Evolutionary conservation across 1,140 invertebrate species (phyloP).

Genomic region (Pseudachorutes palmiensis): DNA sequence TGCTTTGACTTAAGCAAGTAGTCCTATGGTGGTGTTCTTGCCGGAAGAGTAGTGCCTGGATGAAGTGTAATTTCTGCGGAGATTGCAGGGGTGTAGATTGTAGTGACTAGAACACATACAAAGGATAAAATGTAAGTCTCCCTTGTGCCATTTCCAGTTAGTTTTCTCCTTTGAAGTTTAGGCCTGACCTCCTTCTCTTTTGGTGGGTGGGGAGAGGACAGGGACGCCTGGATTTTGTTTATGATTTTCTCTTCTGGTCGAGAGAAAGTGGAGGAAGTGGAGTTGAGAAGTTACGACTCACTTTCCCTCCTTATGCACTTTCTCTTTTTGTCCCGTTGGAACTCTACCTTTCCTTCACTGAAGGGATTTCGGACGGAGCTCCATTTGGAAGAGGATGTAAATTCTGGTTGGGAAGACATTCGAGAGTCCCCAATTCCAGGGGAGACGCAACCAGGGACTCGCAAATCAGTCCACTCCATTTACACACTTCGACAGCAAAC

Average conservation of each 20-base stretch:
- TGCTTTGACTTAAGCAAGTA: no score
- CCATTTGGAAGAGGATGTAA: background rate
- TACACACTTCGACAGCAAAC: background rate
- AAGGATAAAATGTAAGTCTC: no score
- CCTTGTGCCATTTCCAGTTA: no score
- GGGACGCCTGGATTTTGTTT: background rate
- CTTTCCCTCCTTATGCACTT: background rate
- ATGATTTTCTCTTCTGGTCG: slow-evolving; percentile 1
- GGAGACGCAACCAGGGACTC: slow-evolving; percentile 27
- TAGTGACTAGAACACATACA: no score
- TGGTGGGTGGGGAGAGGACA: background rate
- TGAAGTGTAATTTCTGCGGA: no score
- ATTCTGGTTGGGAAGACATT: background rate
- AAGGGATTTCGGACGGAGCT: background rate
- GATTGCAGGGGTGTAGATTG: no score
- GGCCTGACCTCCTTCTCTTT: background rate
- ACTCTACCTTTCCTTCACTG: background rate
- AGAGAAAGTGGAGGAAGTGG: slow-evolving; percentile 5
- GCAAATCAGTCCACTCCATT: slow-evolving; percentile 31
- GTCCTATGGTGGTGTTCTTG: no score
- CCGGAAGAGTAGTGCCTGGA: no score
- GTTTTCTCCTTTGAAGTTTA: no score
- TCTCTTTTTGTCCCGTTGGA: background rate
- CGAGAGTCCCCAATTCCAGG: slow-evolving; percentile 19
- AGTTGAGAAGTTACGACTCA: slow-evolving; percentile 18